These are phyloP conservation scores for Cyphomyrmex costatus DNA, from an alignment of 1,140 invertebrate genomes.

Conservation along the genomic window DNA sequence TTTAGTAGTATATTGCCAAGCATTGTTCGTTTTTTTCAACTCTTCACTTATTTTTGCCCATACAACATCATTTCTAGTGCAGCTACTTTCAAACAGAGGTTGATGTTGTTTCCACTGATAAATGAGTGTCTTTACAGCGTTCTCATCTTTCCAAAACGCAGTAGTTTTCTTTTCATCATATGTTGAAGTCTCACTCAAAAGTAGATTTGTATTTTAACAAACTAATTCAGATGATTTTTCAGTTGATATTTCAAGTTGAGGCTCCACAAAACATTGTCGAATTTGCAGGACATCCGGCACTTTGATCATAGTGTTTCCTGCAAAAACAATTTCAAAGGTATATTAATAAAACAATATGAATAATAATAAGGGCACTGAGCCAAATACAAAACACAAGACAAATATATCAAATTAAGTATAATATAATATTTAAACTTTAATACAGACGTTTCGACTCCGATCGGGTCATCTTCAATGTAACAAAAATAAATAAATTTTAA, in stretches of 20 bases:
- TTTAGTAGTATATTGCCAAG: conserved; percentile 6
- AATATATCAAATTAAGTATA: no score
- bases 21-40: not conserved
- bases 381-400: no score
- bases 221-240: not conserved
- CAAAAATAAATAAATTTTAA: no score
- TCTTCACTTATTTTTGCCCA: conserved; percentile 24
- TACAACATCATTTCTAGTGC: conserved; percentile 26
- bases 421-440: no score
- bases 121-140: conserved; percentile 10
- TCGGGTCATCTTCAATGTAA: no score
- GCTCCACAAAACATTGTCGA: not conserved
- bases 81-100: not conserved
- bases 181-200: not conserved
- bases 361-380: no score
- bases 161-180: not conserved
- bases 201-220: not conserved
- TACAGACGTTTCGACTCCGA: no score
- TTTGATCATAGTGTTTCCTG: not conserved
- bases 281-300: not conserved
- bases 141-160: conserved; percentile 11
- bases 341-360: no score
- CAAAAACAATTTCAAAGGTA: not conserved
- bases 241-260: not conserved
- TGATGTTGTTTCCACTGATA: conserved; percentile 15